These are phyloP conservation scores for Rhincodon typus DNA, from an alignment of 2,797 vertebrate genomes.

Conservation along the genomic window DNA sequence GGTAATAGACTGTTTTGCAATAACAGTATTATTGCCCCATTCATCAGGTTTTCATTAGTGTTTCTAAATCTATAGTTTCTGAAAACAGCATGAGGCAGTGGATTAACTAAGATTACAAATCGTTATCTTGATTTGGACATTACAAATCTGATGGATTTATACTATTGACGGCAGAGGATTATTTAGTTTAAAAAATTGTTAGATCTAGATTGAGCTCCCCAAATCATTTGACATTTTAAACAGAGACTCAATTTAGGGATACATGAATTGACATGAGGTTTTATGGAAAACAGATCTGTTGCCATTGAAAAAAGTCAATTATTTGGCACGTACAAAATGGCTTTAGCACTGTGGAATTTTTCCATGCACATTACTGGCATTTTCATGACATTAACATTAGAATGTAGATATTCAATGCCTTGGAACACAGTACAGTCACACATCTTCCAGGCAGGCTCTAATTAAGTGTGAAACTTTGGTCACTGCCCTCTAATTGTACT, in stretches of 20 bases:
- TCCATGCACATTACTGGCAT: background rate
- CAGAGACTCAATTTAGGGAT: conserved; percentile 13
- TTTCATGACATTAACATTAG: background rate
- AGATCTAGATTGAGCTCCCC: background rate
- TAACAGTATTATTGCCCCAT: conserved; percentile 18
- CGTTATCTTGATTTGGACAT: background rate
- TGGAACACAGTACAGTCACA: conserved; percentile 37
- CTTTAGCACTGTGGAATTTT: conserved; percentile 10
- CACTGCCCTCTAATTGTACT: conserved; percentile 42
- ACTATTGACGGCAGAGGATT: background rate
- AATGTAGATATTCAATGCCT: background rate
- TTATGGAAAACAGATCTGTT: background rate
- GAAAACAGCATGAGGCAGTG: conserved; percentile 38
- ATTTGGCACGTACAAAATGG: background rate
- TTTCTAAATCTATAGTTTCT: conserved; percentile 40
- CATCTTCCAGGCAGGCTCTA: conserved; percentile 41
- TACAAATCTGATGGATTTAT: conserved; percentile 33
- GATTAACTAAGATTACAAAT: conserved; percentile 44
- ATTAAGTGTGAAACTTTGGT: conserved; percentile 37
- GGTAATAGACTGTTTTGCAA: conserved; percentile 27
- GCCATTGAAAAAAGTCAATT: background rate
- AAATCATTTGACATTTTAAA: conserved; percentile 19
- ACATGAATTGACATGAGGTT: background rate
- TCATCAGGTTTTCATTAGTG: conserved; percentile 39
- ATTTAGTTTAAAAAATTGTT: background rate